phyloP scores from a whole-genome alignment of 2,113 vertebrate genomes.

The Mus spicilegus region DNA sequence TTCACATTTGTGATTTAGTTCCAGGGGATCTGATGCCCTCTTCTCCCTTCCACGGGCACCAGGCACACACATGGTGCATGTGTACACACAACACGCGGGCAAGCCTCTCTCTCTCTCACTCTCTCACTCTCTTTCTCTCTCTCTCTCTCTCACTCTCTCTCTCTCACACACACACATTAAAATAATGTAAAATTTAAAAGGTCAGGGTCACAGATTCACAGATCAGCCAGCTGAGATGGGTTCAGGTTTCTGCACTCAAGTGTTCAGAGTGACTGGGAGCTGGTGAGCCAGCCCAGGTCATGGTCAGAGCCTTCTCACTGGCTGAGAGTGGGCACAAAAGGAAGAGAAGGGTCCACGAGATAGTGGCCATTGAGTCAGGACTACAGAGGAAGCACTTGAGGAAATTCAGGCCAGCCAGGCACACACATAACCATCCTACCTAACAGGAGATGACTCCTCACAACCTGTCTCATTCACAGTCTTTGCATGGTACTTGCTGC shows the following conservation, averaged over 20 bases:
- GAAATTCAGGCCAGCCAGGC: background rate
- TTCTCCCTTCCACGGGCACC: background rate
- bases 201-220: background rate
- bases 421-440: background rate
- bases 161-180: background rate
- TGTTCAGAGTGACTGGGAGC: background rate
- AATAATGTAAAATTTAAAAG: background rate
- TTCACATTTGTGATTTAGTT: background rate
- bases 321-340: background rate
- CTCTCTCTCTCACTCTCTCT: too few species aligned
- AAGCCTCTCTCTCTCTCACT: too few species aligned
- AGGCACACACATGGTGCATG: background rate
- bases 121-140: too few species aligned
- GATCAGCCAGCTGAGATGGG: background rate
- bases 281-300: background rate
- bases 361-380: background rate
- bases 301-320: background rate
- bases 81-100: background rate
- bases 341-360: background rate
- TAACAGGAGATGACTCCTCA: background rate
- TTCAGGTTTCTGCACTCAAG: background rate
- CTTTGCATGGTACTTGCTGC: background rate
- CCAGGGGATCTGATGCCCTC: background rate
- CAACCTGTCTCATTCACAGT: background rate
- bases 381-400: background rate